phyloP scores from a whole-genome alignment of 2,113 vertebrate species.

The Cyanistes caeruleus region DNA sequence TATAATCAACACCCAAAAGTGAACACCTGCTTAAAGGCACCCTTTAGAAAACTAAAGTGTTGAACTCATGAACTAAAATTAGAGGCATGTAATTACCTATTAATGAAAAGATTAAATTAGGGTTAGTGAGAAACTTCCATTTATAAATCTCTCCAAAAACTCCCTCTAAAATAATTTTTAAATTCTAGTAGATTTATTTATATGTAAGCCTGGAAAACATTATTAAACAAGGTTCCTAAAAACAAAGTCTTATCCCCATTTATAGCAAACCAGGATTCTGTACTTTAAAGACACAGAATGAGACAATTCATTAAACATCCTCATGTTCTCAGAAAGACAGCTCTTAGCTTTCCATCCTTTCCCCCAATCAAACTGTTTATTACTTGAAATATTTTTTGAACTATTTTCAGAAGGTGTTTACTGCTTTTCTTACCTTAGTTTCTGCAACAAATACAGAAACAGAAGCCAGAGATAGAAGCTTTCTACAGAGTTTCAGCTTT shows the following conservation, averaged over 20 bases:
- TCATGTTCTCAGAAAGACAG: background rate
- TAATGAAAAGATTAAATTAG: background rate
- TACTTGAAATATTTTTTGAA: background rate
- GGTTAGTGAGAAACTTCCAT: background rate
- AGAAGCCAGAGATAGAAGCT: background rate
- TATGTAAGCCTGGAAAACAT: background rate
- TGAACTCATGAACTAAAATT: background rate
- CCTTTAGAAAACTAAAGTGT: background rate
- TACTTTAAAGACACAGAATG: background rate
- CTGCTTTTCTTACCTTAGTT: background rate
- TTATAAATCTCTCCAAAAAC: background rate
- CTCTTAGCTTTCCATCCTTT: background rate
- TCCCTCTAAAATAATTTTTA: background rate
- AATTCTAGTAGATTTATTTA: background rate
- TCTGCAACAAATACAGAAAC: background rate
- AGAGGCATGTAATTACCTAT: background rate
- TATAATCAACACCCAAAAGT: background rate
- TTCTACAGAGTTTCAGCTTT: background rate
- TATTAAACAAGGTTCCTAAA: background rate
- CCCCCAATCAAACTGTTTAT: background rate
- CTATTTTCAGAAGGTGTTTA: background rate
- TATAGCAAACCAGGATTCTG: background rate
- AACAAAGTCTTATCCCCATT: background rate
- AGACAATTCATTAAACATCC: background rate
- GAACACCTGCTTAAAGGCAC: background rate